Conservation (phyloP, 2,888 invertebrate genomes). For the Oligia fasciuncula region DNA sequence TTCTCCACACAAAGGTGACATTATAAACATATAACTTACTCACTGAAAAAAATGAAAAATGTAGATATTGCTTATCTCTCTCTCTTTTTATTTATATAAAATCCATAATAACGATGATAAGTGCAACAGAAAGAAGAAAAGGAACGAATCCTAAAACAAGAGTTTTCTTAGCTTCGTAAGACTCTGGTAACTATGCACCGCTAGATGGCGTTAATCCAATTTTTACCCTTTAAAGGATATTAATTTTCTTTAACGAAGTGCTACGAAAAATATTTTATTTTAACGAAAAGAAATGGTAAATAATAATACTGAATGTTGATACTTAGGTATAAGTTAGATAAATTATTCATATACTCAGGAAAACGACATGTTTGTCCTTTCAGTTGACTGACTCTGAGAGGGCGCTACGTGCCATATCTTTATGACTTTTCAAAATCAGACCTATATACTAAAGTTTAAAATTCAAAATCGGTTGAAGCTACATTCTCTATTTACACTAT, state of each 20-base stretch:
- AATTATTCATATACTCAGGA: conserved; percentile 45
- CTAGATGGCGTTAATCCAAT: conserved; percentile 54
- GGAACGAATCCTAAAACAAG: background rate
- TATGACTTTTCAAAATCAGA: background rate
- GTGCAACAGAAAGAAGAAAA: too few species aligned
- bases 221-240: background rate
- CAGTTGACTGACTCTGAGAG: conserved; percentile 52
- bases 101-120: background rate
- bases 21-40: background rate
- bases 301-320: background rate
- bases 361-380: conserved; percentile 45
- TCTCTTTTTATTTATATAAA: background rate
- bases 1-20: background rate
- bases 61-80: background rate
- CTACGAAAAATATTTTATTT: background rate
- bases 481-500: conserved; percentile 36
- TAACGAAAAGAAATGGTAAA: background rate
- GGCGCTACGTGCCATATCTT: conserved; percentile 38
- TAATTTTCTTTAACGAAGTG: background rate
- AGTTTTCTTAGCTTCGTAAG: background rate
- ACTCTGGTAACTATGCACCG: conserved; percentile 37
- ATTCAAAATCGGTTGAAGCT: background rate
- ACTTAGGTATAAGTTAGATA: background rate
- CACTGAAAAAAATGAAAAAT: background rate
- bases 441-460: accelerated